These are phyloP conservation scores for Glaucopsyche alexis DNA, from an alignment of 2,888 invertebrate species.

Conservation along the genomic window DNA sequence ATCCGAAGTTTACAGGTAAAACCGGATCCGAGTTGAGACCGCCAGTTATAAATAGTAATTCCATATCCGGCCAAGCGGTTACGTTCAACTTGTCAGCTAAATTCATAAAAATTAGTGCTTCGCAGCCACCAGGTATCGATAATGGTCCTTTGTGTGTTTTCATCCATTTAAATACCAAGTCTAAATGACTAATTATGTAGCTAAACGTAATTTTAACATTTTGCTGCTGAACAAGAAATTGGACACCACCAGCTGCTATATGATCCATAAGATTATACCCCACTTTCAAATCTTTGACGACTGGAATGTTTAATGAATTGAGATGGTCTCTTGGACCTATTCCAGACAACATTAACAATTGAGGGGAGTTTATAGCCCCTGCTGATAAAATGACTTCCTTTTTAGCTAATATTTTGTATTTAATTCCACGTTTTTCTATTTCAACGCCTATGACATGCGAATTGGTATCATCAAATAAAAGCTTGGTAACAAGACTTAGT, in stretches of 20 bases:
- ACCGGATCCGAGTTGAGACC: conserved; percentile 73
- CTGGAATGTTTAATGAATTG: conserved; percentile 74
- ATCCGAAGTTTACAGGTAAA: conserved; percentile 74
- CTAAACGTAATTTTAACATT: conserved; percentile 56
- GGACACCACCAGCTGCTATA: conserved; percentile 82
- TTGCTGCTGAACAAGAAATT: conserved; percentile 74
- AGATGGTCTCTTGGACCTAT: conserved; percentile 83
- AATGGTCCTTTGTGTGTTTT: conserved; percentile 76
- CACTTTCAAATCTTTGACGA: conserved; percentile 80
- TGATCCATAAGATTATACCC: conserved; percentile 87
- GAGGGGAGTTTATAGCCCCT: conserved; percentile 88
- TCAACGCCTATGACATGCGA: conserved; percentile 81
- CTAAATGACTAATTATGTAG: conserved; percentile 62
- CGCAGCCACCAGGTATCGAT: conserved; percentile 84
- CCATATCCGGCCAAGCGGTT: conserved; percentile 83
- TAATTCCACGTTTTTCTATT: conserved; percentile 73
- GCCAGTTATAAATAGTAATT: conserved; percentile 80
- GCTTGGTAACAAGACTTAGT: conserved; percentile 79
- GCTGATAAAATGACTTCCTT: conserved; percentile 88
- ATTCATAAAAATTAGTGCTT: conserved; percentile 83
- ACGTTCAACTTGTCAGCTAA: conserved; percentile 77
- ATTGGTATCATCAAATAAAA: conserved; percentile 77
- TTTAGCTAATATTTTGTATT: conserved; percentile 78
- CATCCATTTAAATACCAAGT: conserved; percentile 77
- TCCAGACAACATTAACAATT: conserved; percentile 89